Conservation (phyloP, 2,888 invertebrate genomes). For the Andricus curvator region DNA sequence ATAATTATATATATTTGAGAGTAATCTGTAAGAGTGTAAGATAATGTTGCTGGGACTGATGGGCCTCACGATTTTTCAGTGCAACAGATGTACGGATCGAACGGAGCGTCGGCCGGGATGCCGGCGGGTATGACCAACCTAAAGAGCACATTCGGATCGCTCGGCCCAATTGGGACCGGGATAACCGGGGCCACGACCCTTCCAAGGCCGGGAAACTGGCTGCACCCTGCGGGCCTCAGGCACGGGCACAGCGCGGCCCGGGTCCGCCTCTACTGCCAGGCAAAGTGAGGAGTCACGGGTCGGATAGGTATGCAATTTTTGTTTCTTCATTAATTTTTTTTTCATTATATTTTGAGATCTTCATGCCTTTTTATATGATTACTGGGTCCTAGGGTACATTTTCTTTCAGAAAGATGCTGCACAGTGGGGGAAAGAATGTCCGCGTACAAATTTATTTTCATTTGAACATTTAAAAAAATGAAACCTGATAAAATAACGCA, state of each 20-base stretch:
- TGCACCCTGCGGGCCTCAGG: slow-evolving; percentile 94
- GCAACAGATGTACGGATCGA: slow-evolving; percentile 88
- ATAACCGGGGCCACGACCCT: slow-evolving; percentile 77
- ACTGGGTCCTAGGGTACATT: no score
- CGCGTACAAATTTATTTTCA: no score
- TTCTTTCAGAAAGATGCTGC: no score
- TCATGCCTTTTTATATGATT: no score
- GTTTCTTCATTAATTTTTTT: background rate
- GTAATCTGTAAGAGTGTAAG: slow-evolving; percentile 42
- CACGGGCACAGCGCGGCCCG: slow-evolving; percentile 87
- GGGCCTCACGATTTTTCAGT: slow-evolving; percentile 82
- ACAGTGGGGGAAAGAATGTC: no score
- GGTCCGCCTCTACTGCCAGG: slow-evolving; percentile 88
- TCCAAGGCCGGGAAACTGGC: slow-evolving; percentile 93
- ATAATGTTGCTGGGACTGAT: slow-evolving; percentile 72
- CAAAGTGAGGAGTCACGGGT: slow-evolving; percentile 83
- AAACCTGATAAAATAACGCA: no score
- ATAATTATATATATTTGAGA: background rate
- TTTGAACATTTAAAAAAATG: no score
- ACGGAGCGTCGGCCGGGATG: slow-evolving; percentile 82
- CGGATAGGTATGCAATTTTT: slow-evolving; percentile 77
- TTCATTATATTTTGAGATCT: no score
- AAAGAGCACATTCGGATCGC: slow-evolving; percentile 81
- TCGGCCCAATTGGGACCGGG: slow-evolving; percentile 79
- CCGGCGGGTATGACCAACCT: slow-evolving; percentile 76